phyloP scores from a whole-genome alignment of 2,888 invertebrate genomes.

The Chymomyza caudatula region DNA sequence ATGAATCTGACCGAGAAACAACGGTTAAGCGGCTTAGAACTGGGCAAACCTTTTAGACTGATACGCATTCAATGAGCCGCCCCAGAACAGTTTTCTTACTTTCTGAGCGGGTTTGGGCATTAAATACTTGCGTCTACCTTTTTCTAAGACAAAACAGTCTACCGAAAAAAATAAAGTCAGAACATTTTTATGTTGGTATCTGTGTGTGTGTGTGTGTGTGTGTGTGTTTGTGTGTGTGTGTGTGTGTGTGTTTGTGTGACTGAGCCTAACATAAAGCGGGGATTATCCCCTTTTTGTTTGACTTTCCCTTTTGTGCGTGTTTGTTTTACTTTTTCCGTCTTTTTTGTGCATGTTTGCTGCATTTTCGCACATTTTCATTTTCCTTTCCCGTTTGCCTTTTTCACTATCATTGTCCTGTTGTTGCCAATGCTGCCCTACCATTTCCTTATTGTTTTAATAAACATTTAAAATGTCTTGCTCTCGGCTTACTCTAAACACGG shows the following conservation, averaged over 20 bases:
- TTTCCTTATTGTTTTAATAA: constrained; percentile 76
- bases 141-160: constrained; percentile 50
- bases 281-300: constrained; percentile 70
- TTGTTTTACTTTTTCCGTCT: constrained; percentile 20
- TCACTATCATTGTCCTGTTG: background rate
- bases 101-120: constrained; percentile 29
- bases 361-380: background rate
- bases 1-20: constrained; percentile 69
- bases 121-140: constrained; percentile 48
- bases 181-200: constrained; percentile 40
- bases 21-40: constrained; percentile 59
- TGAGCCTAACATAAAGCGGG: constrained; percentile 28
- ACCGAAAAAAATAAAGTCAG: constrained; percentile 36
- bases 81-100: background rate
- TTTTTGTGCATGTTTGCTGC: constrained; percentile 9
- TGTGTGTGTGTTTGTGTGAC: constrained; percentile 37
- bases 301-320: constrained; percentile 38
- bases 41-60: constrained; percentile 59
- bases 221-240: constrained; percentile 15
- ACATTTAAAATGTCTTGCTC: constrained; percentile 72
- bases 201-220: constrained; percentile 31
- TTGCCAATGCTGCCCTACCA: constrained; percentile 45
- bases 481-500: constrained; percentile 37
- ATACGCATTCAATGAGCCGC: constrained; percentile 2
- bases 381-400: constrained; percentile 2